Percentiles rank a stretch among this genome's conserved stretches.
These are phyloP conservation scores for Porites lobata DNA, from an alignment of 92 coral and sea anemone genomes.

Conservation along the genomic window DNA sequence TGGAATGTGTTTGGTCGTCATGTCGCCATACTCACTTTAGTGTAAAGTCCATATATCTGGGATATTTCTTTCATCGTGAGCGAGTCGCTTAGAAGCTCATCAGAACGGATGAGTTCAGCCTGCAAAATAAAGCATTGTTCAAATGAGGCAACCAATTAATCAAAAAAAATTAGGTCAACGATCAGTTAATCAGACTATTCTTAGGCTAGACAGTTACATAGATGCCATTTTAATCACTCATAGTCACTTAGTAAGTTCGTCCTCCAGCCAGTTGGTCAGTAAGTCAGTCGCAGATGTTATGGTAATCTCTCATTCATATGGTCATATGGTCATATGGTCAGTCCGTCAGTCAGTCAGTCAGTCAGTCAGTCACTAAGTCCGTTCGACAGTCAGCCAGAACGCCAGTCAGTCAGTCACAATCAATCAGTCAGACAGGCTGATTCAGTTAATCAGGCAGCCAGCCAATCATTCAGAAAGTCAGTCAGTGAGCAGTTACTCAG, in stretches of 20 bases:
- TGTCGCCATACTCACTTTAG: conserved; percentile 58
- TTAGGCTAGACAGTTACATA: no score
- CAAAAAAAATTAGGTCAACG: background rate
- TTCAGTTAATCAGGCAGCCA: background rate
- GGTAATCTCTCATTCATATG: background rate
- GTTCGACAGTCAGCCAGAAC: background rate
- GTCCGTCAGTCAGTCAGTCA: background rate
- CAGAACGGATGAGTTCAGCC: conserved; percentile 84
- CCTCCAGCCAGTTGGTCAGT: background rate
- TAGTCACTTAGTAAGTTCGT: background rate
- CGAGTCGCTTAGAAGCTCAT: conserved; percentile 77
- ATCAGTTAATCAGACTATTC: background rate
- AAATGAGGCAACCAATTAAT: background rate
- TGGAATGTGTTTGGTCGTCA: background rate
- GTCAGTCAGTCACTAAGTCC: background rate
- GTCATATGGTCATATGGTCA: background rate
- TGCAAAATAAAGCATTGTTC: conserved; percentile 12
- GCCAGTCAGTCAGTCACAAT: conserved; percentile 3
- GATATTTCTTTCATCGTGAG: conserved; percentile 84
- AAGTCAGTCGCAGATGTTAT: background rate
- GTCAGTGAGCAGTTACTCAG: background rate
- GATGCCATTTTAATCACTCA: no score
- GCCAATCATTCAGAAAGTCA: background rate
- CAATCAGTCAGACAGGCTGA: background rate
- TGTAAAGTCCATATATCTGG: conserved; percentile 81